phyloP scores from a whole-genome alignment of 2,797 vertebrate species.

The Bradypodion pumilum region DNA sequence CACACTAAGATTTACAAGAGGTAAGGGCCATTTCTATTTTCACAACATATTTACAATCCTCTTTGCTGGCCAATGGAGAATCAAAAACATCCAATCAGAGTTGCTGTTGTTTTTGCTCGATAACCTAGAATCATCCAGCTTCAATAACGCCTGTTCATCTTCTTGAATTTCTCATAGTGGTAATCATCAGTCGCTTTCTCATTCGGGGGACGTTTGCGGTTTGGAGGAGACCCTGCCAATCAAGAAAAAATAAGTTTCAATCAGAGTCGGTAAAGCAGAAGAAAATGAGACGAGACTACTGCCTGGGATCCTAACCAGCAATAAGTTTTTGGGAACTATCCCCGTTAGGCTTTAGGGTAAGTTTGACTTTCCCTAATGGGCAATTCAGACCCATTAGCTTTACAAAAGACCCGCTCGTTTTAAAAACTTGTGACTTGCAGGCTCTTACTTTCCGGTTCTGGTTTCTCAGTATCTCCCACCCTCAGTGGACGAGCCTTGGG shows the following conservation, averaged over 20 bases:
- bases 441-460: constrained; percentile 88
- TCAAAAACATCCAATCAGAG: not conserved
- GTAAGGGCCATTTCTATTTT: not conserved
- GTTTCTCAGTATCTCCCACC: constrained; percentile 95
- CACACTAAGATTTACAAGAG: not conserved
- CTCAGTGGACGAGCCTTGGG: constrained; percentile 92
- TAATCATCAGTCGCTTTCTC: constrained; percentile 98
- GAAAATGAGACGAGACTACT: too few species aligned
- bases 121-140: not conserved
- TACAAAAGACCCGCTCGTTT: not conserved
- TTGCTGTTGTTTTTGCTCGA: not conserved
- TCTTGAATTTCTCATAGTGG: constrained; percentile 99
- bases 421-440: too few species aligned
- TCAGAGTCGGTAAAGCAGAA: not conserved
- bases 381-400: too few species aligned
- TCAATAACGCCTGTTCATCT: constrained; percentile 96
- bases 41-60: not conserved
- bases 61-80: not conserved
- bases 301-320: not conserved
- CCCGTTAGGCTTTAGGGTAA: too few species aligned
- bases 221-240: constrained; percentile 81
- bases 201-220: constrained; percentile 93
- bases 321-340: not conserved
- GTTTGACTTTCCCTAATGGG: too few species aligned
- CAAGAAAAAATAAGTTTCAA: too few species aligned